A percentile compares a stretch with the other conserved stretches of the same genome.
phyloP scores from a whole-genome alignment of 2,797 vertebrate genomes.

The Pantherophis vulpinus region DNA sequence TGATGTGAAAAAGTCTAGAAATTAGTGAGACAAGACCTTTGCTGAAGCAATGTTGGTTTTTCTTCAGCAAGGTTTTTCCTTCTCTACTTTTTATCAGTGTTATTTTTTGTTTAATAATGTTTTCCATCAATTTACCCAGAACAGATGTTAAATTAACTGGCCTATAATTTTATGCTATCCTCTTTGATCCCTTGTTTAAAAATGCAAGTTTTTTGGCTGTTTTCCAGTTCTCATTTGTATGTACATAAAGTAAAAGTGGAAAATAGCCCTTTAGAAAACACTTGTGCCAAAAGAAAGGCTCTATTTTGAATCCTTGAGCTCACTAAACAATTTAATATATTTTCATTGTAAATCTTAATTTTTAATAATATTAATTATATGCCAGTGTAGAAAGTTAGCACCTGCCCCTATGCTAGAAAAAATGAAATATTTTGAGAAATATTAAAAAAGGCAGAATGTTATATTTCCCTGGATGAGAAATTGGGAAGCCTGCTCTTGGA shows the following conservation, averaged over 20 bases:
- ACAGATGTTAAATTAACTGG: background rate
- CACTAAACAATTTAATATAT: background rate
- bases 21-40: background rate
- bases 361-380: slow-evolving; percentile 36
- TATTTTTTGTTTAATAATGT: background rate
- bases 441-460: no score
- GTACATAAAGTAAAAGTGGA: background rate
- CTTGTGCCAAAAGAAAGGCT: slow-evolving; percentile 16
- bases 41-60: background rate
- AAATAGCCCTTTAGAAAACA: slow-evolving; percentile 20
- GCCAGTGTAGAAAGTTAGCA: background rate
- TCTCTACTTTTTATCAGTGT: background rate
- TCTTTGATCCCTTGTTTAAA: background rate
- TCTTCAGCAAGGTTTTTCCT: background rate
- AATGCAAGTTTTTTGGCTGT: background rate
- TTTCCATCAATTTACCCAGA: background rate
- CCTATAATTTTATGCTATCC: background rate
- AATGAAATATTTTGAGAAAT: no score
- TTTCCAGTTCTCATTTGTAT: background rate
- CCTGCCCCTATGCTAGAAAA: no score
- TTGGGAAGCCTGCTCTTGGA: no score
- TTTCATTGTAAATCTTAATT: slow-evolving; percentile 35
- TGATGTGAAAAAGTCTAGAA: background rate
- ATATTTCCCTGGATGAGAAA: no score
- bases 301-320: background rate